Percentiles rank a stretch among this genome's conserved stretches.
Conservation (phyloP, 2,797 vertebrate genomes). For the Gymnoscopelus braueri region DNA sequence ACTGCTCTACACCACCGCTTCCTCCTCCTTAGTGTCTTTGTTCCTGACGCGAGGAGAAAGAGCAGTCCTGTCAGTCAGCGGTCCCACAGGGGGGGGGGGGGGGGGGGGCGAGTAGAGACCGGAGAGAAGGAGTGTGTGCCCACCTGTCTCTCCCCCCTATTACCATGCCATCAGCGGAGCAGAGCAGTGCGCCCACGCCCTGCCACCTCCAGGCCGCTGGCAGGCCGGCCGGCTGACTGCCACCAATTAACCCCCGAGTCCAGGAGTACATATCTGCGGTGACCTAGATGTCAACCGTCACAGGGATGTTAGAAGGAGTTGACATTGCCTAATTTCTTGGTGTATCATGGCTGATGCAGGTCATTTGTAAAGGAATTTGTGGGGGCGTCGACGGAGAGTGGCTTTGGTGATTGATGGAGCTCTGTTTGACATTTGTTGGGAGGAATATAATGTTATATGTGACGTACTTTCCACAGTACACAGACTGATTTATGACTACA, state of each 20-base stretch:
- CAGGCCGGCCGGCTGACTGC: constrained; percentile 47
- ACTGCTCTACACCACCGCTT: too few relatives aligned
- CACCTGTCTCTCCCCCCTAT: constrained; percentile 54
- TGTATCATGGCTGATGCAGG: constrained; percentile 13
- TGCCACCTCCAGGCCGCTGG: constrained; percentile 50
- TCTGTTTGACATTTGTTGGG: constrained; percentile 52
- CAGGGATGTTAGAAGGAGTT: constrained; percentile 23
- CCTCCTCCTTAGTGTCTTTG: too few relatives aligned
- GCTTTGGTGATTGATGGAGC: constrained; percentile 48
- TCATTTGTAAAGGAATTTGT: constrained; percentile 38
- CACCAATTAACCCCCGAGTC: constrained; percentile 72
- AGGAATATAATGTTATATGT: constrained; percentile 45
- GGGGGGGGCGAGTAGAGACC: constrained; percentile 22
- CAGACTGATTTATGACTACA: constrained; percentile 29
- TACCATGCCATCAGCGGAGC: constrained; percentile 58
- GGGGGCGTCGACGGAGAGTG: constrained; percentile 27
- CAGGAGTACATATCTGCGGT: constrained; percentile 39
- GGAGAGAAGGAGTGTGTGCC: constrained; percentile 32
- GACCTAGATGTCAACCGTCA: constrained; percentile 36
- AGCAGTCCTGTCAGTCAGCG: constrained; percentile 64
- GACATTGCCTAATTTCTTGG: constrained; percentile 43
- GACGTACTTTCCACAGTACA: constrained; percentile 25
- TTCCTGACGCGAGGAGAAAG: constrained; percentile 51
- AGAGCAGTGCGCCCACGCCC: constrained; percentile 59
- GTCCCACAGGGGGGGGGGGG: constrained; percentile 32